Evolutionary conservation across 2,113 vertebrate species (phyloP).

Genomic region (Phaethon lepturus): DNA sequence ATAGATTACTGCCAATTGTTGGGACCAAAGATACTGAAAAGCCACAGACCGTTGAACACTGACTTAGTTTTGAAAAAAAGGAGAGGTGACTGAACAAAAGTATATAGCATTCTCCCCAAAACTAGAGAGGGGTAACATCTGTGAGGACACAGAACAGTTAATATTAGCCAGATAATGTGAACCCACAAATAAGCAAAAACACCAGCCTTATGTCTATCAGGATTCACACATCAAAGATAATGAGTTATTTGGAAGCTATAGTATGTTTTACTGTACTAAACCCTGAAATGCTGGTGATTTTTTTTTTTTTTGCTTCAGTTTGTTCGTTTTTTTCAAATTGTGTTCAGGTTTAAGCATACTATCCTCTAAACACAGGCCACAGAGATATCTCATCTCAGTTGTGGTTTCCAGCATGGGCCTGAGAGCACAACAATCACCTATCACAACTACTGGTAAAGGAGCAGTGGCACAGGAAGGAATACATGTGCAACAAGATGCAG

Average conservation of each 20-base stretch:
- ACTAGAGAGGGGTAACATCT: background rate
- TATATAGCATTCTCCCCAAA: background rate
- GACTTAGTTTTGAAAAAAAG: background rate
- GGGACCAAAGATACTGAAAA: background rate
- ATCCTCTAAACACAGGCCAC: background rate
- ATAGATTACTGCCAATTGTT: background rate
- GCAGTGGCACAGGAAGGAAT: background rate
- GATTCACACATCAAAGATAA: background rate
- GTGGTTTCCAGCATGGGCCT: background rate
- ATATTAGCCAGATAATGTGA: background rate
- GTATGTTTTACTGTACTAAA: background rate
- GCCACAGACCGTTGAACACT: background rate
- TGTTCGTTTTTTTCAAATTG: background rate
- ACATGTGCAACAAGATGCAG: rapidly evolving
- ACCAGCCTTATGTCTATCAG: background rate
- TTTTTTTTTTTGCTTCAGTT: background rate
- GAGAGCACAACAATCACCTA: background rate
- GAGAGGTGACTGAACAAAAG: background rate
- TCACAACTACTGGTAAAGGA: background rate
- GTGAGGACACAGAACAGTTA: background rate
- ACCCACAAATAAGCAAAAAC: background rate
- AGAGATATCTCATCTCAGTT: background rate
- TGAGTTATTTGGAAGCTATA: background rate
- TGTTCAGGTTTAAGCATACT: background rate
- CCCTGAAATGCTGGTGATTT: background rate